Base-by-base conservation (phyloP, 2,888 invertebrate genomes). In the Polydrusus cervinus region DNA sequence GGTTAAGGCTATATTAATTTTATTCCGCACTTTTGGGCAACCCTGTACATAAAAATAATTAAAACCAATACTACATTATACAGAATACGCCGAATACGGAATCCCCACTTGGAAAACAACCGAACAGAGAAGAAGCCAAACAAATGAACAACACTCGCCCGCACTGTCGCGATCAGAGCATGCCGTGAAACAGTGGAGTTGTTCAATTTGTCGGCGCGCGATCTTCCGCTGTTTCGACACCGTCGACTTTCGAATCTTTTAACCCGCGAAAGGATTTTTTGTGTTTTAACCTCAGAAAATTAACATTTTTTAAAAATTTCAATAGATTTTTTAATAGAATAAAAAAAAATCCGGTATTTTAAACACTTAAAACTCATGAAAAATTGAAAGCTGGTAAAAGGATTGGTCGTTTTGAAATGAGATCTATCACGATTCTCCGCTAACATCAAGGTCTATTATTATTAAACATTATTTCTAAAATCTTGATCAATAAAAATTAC, bases 91-190 rank as follows among this genome's bases (percentile, higher is more conserved):
- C 0, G 43, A 5, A n/a, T 38, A 60, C 14, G 62, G 16, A 62
- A 45, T 62, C 62, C 62, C 62, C 62, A 62, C 62, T 62, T 47
- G 62, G 13, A 45, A 45, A 45, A 45, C 45, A 45, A 7, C 25
- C 10, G 11, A 62, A 47, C 67, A n/a, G 55, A 38, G 49, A 67
- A 67, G 67, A 53, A 67, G 55, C 53, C 67, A 67, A 67, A 53
- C 67, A 51, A 40, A 62, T 30, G 25, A 62, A 47, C 25, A 62
- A 30, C 62, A 62, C 57, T 60, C 57, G 38, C 38, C 57, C 57
- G 57, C 57, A 55, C 53, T 67, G n/a, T 60, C 57, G 67, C 67
- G 67, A 53, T 53, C 14, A 38, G 53, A 55, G 67, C 40, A 43
- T 18, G 66, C 40, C 53, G 16, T 40, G 67, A 67, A 53, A 55